Conservation (phyloP, 2,113 vertebrate species). For the Cephalopholis sonnerati region DNA sequence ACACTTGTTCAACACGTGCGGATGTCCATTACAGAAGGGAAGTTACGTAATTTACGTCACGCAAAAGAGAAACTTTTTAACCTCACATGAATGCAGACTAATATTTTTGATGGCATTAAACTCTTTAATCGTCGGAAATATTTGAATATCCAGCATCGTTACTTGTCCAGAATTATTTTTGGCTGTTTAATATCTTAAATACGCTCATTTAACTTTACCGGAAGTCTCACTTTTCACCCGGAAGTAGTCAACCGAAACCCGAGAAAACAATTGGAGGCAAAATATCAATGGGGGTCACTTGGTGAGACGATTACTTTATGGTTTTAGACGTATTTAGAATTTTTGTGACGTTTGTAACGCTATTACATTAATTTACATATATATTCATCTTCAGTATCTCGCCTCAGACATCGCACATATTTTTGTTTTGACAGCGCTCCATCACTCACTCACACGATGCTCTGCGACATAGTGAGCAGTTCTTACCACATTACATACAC, state of each 20-base stretch:
- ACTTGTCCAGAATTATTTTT: not conserved
- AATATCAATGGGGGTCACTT: slow-evolving; percentile 84
- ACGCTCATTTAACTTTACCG: not conserved
- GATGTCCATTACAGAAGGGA: slow-evolving; percentile 29
- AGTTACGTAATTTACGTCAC: slow-evolving; percentile 43
- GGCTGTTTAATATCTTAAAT: not conserved
- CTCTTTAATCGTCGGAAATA: accelerated
- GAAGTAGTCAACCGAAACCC: slow-evolving; percentile 49
- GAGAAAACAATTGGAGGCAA: not conserved
- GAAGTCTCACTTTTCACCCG: slow-evolving; percentile 52
- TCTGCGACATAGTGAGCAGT: not conserved
- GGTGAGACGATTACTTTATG: slow-evolving; percentile 66
- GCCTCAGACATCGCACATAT: not conserved
- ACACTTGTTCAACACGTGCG: slow-evolving; percentile 68
- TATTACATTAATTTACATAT: not conserved
- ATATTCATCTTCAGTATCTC: not conserved
- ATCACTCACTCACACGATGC: not conserved
- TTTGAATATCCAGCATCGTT: accelerated
- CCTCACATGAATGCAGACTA: not conserved
- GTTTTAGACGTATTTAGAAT: not conserved
- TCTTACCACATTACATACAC: not conserved
- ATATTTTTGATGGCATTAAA: not conserved
- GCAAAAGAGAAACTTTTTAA: not conserved
- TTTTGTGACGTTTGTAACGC: not conserved
- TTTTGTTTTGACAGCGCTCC: not conserved